A percentile compares a stretch with the other conserved stretches of the same genome.
Conservation (phyloP, 2,888 invertebrate species). For the Leucoma salicis region DNA sequence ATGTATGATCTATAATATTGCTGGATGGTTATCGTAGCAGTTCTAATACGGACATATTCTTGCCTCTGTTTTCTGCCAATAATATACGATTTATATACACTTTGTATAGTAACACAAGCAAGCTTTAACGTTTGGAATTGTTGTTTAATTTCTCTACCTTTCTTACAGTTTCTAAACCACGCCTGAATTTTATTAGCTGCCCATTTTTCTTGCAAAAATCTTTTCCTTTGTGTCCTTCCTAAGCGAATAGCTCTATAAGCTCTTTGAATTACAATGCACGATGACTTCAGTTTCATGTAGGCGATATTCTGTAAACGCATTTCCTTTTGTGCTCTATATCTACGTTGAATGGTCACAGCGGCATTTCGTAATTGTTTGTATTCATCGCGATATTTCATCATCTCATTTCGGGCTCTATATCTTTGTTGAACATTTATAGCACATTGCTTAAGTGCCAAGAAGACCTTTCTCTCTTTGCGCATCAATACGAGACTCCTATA, state of each 20-base stretch:
- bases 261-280: slow-evolving; percentile 61
- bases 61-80: slow-evolving; percentile 51
- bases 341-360: slow-evolving; percentile 60
- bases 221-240: slow-evolving; percentile 45
- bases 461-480: slow-evolving; percentile 47
- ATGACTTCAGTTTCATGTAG: slow-evolving; percentile 45
- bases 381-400: slow-evolving; percentile 39
- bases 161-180: slow-evolving; percentile 63
- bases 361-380: slow-evolving; percentile 49
- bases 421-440: slow-evolving; percentile 53
- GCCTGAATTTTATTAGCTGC: slow-evolving; percentile 66
- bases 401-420: slow-evolving; percentile 56
- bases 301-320: slow-evolving; percentile 51
- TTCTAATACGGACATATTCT: slow-evolving; percentile 54
- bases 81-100: slow-evolving; percentile 54
- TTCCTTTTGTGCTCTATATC: slow-evolving; percentile 56
- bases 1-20: slow-evolving; percentile 55
- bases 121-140: slow-evolving; percentile 47
- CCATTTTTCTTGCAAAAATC: slow-evolving; percentile 51
- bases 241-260: slow-evolving; percentile 54
- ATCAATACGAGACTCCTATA: slow-evolving; percentile 65
- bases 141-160: slow-evolving; percentile 41
- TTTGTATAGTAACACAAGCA: slow-evolving; percentile 71
- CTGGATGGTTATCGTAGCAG: slow-evolving; percentile 58
- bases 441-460: slow-evolving; percentile 36